phyloP scores from a whole-genome alignment of 1,140 invertebrate genomes.

The Harpegnathos saltator region DNA sequence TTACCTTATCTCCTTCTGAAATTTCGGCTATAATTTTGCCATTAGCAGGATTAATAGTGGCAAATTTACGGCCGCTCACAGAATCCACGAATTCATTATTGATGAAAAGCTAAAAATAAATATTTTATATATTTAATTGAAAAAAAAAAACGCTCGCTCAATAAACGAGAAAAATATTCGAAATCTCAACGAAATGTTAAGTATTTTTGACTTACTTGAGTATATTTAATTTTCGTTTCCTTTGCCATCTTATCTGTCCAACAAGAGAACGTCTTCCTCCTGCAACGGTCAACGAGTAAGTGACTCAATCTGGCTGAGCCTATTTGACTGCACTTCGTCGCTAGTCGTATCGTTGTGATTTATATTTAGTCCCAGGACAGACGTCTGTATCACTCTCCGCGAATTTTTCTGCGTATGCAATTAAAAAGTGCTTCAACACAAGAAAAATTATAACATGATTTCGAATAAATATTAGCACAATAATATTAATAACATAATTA shows the following conservation, averaged over 20 bases:
- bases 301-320: background rate
- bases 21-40: conserved; percentile 92
- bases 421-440: no score
- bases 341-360: no score
- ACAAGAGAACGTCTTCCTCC: background rate
- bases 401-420: no score
- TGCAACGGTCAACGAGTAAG: background rate
- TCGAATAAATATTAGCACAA: no score
- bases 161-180: background rate
- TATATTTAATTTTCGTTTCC: conserved; percentile 55
- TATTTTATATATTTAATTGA: background rate
- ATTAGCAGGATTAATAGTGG: conserved; percentile 93
- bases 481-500: no score
- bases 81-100: conserved; percentile 97
- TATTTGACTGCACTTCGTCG: background rate
- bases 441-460: no score
- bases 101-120: conserved; percentile 93
- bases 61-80: conserved; percentile 90
- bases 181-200: conserved; percentile 1
- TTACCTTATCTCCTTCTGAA: conserved; percentile 92
- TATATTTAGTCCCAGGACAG: no score
- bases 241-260: conserved; percentile 49
- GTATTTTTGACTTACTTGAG: conserved; percentile 53
- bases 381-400: no score
- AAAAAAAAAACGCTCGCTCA: background rate